Evolutionary conservation across 2,113 vertebrate genomes (phyloP).

Genomic region (Cyanocitta stelleri): DNA sequence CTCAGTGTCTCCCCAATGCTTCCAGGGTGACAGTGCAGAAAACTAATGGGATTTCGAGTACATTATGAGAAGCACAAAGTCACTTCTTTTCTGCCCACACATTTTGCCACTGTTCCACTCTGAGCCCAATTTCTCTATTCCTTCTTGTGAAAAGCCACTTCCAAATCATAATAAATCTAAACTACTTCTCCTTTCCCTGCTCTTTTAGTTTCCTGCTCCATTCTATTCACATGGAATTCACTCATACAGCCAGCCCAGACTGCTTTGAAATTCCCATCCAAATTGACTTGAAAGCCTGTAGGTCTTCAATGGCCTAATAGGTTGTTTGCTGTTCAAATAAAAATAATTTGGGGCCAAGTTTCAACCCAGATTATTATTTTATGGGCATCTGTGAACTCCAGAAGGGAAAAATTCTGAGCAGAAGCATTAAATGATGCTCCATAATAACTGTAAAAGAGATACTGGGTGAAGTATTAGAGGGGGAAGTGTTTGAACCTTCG

Average conservation of each 20-base stretch:
- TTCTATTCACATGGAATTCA: background rate
- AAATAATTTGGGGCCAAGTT: background rate
- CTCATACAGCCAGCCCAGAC: background rate
- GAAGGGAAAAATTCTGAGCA: background rate
- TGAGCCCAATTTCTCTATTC: background rate
- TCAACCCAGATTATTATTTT: background rate
- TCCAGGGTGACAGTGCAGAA: background rate
- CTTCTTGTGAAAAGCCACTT: background rate
- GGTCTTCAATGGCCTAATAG: background rate
- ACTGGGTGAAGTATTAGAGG: background rate
- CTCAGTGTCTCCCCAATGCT: background rate
- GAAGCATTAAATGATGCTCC: background rate
- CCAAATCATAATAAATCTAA: background rate
- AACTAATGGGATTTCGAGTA: background rate
- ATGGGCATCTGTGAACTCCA: background rate
- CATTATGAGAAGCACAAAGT: background rate
- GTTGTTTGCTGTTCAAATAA: background rate
- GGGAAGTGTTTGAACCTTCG: background rate
- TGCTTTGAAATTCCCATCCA: background rate
- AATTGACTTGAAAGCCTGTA: background rate
- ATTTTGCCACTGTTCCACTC: background rate
- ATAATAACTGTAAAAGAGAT: background rate
- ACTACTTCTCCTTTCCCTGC: background rate
- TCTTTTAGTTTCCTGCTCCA: background rate
- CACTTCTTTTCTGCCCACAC: background rate